Base-by-base conservation (phyloP, 2,888 invertebrate species). In the Fragum fragum region DNA sequence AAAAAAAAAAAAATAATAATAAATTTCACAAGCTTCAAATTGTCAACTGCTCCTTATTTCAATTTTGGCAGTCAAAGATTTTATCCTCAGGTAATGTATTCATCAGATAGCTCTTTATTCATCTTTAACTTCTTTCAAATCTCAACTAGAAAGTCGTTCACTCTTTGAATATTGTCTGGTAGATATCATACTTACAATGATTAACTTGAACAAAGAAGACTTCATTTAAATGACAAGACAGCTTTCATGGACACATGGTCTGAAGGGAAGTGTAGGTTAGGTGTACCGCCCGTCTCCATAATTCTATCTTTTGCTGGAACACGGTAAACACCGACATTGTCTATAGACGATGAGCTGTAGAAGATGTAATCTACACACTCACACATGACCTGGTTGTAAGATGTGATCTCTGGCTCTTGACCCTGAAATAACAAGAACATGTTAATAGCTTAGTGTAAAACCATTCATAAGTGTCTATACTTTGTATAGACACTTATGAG, bases 201-300 rank as follows among this genome's bases (percentile, higher is more conserved):
- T 63, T 42, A 63, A 11, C 26, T 3, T n/a, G n/a, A 29, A 1
- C 32, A 3, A 21, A 6, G 39, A 36, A 32, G 18, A 61, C 29
- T 26, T 61, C 89, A 92, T 77, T 89, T 90, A 75, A 93, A 91
- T 72, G 88, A 82, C 36, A 92, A 83, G 42, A 87, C 87, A 39
- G 93, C 91, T 77, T 93, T 93, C 63, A 93, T 73, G 23, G 94
- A 94, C 53, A 94, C 83, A 79, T 94, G 94, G 82, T 94, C 94
- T n/a, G 94, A 94, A 53, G 94, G 94, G 85, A 92, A 93, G 76
- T 85, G 82, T 23, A 72, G 59, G 76, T 88, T 90, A 14, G 94
- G 94, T 69, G 92, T 90, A 11, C 92, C 91, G 5, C 90, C 88
- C 1, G 88, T 89, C 28, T 79, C 87, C 59, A 85, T 85, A 26